Evolutionary conservation across 2,797 vertebrate species (phyloP).

Genomic region (Eutrigla gurnardus): DNA sequence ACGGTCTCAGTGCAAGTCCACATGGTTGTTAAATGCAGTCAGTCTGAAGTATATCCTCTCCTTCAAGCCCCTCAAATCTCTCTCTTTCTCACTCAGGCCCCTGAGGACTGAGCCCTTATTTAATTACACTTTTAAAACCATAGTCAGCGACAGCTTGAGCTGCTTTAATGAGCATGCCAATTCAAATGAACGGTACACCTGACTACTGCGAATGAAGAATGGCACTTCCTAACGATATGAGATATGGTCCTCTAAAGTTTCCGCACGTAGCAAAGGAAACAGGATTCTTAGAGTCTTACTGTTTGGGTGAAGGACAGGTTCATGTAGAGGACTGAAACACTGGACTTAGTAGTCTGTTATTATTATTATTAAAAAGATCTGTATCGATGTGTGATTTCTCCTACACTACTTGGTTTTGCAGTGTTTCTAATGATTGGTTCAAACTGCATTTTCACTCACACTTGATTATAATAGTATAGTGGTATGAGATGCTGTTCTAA

Average conservation of each 20-base stretch:
- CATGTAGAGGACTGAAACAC: not conserved
- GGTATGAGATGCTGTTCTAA: not conserved
- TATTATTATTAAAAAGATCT: not conserved
- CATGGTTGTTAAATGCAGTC: not conserved
- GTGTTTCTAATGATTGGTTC: conserved; percentile 2
- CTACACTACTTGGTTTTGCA: not conserved
- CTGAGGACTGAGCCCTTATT: conserved; percentile 43
- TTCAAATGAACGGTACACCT: conserved; percentile 38
- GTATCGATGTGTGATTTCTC: not conserved
- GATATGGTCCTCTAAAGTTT: conserved; percentile 4
- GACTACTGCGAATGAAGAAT: conserved; percentile 28
- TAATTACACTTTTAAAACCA: conserved; percentile 55
- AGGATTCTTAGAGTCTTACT: not conserved
- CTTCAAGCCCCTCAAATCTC: not conserved
- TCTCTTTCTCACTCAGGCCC: conserved; percentile 45
- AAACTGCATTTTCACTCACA: conserved; percentile 3
- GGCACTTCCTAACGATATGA: conserved; percentile 1
- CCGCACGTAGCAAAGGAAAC: not conserved
- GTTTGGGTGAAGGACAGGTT: not conserved
- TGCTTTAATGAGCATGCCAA: conserved; percentile 43
- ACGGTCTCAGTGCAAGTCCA: not conserved
- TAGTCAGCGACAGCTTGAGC: conserved; percentile 36
- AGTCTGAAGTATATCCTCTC: too few species aligned
- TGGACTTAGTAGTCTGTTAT: not conserved
- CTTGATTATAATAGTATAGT: too few species aligned